phyloP scores from a whole-genome alignment of 2,888 invertebrate genomes.

The Himalopsyche anomala region DNA sequence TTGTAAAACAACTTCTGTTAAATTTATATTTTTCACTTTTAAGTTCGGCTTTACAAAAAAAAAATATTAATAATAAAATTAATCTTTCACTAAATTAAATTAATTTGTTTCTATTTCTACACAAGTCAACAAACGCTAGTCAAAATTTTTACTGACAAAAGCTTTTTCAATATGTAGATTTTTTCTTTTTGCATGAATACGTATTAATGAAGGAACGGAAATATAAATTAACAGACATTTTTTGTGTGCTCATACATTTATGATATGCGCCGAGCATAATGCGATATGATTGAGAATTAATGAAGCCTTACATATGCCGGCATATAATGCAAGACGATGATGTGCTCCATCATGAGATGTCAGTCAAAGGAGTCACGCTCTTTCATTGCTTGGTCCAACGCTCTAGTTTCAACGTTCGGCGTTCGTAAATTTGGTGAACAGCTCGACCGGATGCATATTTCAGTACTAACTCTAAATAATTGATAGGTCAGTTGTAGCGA shows the following conservation, averaged over 20 bases:
- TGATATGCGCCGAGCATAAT: not conserved
- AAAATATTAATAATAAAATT: no score
- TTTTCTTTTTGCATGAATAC: no score
- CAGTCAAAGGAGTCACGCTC: not conserved
- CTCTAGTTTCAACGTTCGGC: not conserved
- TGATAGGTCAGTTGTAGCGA: not conserved
- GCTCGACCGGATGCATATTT: slow-evolving; percentile 18
- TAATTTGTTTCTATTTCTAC: no score
- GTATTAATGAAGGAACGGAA: no score
- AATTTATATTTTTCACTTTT: no score
- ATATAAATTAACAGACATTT: not conserved
- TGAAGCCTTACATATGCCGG: not conserved
- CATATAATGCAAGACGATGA: not conserved
- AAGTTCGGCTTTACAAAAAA: no score
- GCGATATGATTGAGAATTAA: not conserved
- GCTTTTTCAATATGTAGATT: no score
- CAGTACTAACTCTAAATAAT: not conserved
- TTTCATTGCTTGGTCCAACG: not conserved
- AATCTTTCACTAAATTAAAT: no score
- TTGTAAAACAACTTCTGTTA: no score
- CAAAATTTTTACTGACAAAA: no score
- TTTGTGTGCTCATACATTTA: not conserved
- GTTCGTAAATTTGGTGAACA: not conserved
- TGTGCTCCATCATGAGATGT: slow-evolving; percentile 25
- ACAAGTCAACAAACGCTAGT: no score